Conservation (phyloP, 2,888 invertebrate species). For the Clunio marinus region DNA sequence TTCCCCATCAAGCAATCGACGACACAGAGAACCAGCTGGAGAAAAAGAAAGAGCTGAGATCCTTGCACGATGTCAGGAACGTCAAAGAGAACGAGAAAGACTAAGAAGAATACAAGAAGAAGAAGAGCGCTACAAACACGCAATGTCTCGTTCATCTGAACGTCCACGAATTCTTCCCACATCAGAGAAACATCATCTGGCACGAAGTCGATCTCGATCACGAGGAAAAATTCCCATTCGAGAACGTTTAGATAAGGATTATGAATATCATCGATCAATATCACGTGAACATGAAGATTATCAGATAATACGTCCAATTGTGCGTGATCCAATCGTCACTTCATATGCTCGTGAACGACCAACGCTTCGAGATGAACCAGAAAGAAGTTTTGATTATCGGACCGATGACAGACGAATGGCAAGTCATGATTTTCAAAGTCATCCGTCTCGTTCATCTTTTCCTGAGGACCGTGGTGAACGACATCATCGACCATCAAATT, state of each 20-base stretch:
- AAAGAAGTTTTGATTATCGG: slow-evolving; percentile 54
- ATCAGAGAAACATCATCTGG: neutral
- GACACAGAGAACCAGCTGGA: slow-evolving; percentile 56
- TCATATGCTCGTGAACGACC: neutral
- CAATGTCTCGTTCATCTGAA: neutral
- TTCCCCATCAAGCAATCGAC: slow-evolving; percentile 41
- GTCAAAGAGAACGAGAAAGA: slow-evolving; percentile 56
- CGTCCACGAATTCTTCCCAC: neutral
- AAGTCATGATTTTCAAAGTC: slow-evolving; percentile 57
- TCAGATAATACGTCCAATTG: neutral
- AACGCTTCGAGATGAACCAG: slow-evolving; percentile 41
- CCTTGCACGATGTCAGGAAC: slow-evolving; percentile 60
- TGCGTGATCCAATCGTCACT: neutral
- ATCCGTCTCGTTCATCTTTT: slow-evolving; percentile 41
- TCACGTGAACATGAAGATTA: slow-evolving; percentile 21
- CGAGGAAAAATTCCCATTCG: slow-evolving; percentile 25
- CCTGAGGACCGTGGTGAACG: slow-evolving; percentile 48
- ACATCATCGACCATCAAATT: slow-evolving; percentile 55
- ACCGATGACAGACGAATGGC: slow-evolving; percentile 57
- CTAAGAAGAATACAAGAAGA: slow-evolving; percentile 42
- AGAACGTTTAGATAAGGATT: slow-evolving; percentile 28
- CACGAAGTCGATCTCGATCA: slow-evolving; percentile 21
- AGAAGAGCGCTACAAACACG: neutral
- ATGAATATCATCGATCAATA: slow-evolving; percentile 9
- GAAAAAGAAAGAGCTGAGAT: slow-evolving; percentile 63